Evolutionary conservation across 2,797 vertebrate genomes (phyloP), one percentile per base, ranked within the genome.

Genomic region (Helarctos malayanus): DNA sequence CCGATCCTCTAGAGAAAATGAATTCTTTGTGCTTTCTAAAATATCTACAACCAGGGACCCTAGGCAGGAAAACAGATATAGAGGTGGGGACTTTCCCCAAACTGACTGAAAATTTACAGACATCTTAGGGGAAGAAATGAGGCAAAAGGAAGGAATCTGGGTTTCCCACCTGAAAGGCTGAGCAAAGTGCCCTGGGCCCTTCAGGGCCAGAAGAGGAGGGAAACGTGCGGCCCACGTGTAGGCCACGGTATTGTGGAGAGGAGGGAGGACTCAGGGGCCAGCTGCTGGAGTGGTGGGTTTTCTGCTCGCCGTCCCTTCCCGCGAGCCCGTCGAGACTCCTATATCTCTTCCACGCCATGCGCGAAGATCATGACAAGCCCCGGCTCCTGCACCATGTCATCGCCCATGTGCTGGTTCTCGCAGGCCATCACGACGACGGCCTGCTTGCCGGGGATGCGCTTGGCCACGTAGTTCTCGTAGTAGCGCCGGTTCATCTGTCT

Each of bases 391-490:
- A 99, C 99, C 99, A 99, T 99, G 98, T 99, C 99, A 95, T 99
- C 99, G 0, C 99, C 99, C 99, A 99, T 99, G 97, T 99, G 99
- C 98, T 99, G 99, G 98, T 99, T 99, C 98, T 99, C 99, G 3
- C 99, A 99, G 98, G 99, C 99, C 99, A 99, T 99, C 98, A 99
- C 99, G 90, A 99, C 99, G 96, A 99, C 99, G 0, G 99, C 99
- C 98, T 99, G 99, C 97, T 99, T 99, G 97, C 99, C 99, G 7
- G 99, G 99, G 97, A 99, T 99, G 54, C 99, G 99, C 86, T 99
- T 99, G 98, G 99, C 99, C 97, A 99, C 99, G 96, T 99, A 99
- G 99, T 99, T 99, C 99, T 99, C 99, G 41, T 99, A 99, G 99
- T 99, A 99, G 91, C 99, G 99, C 32, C 99, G 99, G 98, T 99